These are phyloP conservation scores for Drosophila austrosaltans DNA, from an alignment of 2,888 invertebrate species.

Conservation along the genomic window DNA sequence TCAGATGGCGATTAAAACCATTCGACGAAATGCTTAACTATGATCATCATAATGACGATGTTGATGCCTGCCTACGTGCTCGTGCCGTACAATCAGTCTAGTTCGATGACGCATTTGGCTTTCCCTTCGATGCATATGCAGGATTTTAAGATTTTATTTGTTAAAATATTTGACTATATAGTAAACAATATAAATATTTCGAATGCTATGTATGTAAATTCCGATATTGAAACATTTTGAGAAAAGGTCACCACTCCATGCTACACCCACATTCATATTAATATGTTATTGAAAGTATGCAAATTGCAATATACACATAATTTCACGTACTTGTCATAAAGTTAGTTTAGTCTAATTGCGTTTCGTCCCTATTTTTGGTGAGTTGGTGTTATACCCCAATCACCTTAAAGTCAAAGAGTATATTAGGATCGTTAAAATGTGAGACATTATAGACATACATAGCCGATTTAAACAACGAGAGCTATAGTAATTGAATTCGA, in stretches of 20 bases:
- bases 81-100: constrained; percentile 25
- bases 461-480: too few relatives aligned
- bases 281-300: constrained; percentile 7
- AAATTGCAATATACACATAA: constrained; percentile 31
- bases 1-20: constrained; percentile 44
- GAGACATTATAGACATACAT: too few relatives aligned
- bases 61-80: constrained; percentile 43
- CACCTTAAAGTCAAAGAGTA: not conserved
- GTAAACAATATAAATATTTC: too few relatives aligned
- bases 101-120: constrained; percentile 35
- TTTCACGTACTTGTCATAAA: constrained; percentile 52
- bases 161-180: not conserved
- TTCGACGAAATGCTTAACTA: constrained; percentile 34
- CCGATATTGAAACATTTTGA: not conserved
- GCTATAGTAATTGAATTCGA: too few relatives aligned
- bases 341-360: constrained; percentile 2
- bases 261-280: not conserved
- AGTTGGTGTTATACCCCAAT: not conserved
- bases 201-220: not conserved
- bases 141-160: not conserved
- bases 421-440: not conserved
- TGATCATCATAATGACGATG: constrained; percentile 4
- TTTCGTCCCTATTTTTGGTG: constrained; percentile 14
- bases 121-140: not conserved
- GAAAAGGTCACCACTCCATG: not conserved